Evolutionary conservation across 2,113 vertebrate genomes (phyloP), one percentile per base, ranked within the genome.

Genomic region (Phyllostomus discolor): DNA sequence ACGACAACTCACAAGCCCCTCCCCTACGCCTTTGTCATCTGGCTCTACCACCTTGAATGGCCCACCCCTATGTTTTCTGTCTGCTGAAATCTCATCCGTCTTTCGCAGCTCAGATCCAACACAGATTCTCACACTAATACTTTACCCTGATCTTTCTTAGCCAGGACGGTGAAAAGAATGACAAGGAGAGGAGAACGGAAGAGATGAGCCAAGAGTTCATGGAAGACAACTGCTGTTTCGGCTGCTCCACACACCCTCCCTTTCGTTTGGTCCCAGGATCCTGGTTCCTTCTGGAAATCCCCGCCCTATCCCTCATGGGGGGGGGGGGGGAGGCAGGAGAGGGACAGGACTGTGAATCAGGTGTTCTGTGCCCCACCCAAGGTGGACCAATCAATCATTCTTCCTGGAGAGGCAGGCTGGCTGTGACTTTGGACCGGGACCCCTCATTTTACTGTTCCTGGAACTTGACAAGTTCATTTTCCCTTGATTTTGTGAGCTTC

Each of bases 171-270:
- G 43, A 67, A 78, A 50, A n/a, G 24, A 48, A 57, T 38, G 64
- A 38, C 54, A 43, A 80, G n/a, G 59, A 50, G 14, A 33, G 10
- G n/a, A 41, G 41, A 10, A n/a, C n/a, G 5, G 28, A 4, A 50
- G 9, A 85, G 31, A 3, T 0, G 26, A 78, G 35, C 3, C 1
- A 24, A 31, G 31, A 2, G 38, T 2, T 5, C 1, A 41, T 1
- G 48, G 35, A 0, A 2, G 38, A 14, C 41, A 50, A 62, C 14
- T 7, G 2, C 14, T 5, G 14, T 35, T n/a, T 66, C 41, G 9
- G 69, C 2, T 0, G 24, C 52, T n/a, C 31, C 10, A 1, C 0
- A 24, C 1, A 48, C 8, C 35, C 10, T 16, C 12, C 15, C 14
- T 69, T 50, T n/a, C 78, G 20, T 89, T 46, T 0, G 5, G 7